A percentile compares a stretch with the other conserved stretches of the same genome.
Conservation (phyloP, 1,140 invertebrate genomes). For the Drosophila sulfurigaster region DNA sequence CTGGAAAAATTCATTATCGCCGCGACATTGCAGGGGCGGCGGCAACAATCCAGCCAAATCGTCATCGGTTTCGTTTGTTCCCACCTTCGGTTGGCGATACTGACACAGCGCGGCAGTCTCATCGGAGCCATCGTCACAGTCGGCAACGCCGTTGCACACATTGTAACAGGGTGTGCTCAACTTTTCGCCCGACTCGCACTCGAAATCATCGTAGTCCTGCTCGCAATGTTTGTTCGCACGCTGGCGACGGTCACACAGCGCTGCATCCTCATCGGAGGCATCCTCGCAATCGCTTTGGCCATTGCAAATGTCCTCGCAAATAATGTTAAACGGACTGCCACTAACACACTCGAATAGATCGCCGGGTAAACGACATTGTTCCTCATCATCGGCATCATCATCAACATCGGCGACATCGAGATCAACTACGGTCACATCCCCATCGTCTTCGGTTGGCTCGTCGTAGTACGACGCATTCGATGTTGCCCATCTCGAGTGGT, state of each 20-base stretch:
- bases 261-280: conserved; percentile 35
- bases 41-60: no score
- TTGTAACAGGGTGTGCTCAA: conserved; percentile 26
- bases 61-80: no score
- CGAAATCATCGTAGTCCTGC: conserved; percentile 12
- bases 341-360: conserved; percentile 20
- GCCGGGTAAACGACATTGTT: neutral
- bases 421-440: neutral
- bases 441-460: neutral
- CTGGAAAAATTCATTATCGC: conserved; percentile 15
- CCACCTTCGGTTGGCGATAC: no score
- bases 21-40: neutral
- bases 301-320: conserved; percentile 31
- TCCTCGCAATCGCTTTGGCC: conserved; percentile 19
- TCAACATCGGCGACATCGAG: neutral
- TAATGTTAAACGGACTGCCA: conserved; percentile 12
- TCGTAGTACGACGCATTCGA: neutral
- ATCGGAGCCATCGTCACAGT: conserved; percentile 43
- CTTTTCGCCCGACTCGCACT: conserved; percentile 9
- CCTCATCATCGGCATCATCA: neutral
- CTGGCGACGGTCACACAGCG: conserved; percentile 17
- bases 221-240: conserved; percentile 5
- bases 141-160: conserved; percentile 9
- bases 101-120: neutral
- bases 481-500: neutral